Percentiles rank a stretch among this genome's conserved stretches.
These are phyloP conservation scores for Eurytoma adleriae DNA, from an alignment of 2,888 invertebrate species.

Conservation along the genomic window DNA sequence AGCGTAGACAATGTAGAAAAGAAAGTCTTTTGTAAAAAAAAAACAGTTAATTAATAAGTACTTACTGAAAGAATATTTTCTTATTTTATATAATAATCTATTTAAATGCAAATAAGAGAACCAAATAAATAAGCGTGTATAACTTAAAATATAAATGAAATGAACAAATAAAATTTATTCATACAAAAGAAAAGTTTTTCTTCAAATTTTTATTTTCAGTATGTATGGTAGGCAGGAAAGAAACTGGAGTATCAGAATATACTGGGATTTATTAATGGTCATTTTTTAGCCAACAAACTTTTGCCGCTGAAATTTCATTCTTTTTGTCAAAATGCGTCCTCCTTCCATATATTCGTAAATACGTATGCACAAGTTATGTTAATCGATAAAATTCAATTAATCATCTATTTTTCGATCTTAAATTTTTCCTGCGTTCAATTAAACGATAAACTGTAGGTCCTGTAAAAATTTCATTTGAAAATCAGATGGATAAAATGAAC, in stretches of 20 bases:
- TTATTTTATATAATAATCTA: no score
- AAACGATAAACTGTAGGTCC: conserved; percentile 17
- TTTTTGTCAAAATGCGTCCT: conserved; percentile 18
- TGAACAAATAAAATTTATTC: no score
- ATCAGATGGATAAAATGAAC: conserved; percentile 32
- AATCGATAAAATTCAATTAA: conserved; percentile 15
- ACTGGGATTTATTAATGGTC: conserved; percentile 68
- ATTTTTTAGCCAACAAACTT: conserved; percentile 57
- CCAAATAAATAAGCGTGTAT: no score
- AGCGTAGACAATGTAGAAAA: no score
- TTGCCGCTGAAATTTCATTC: conserved; percentile 31
- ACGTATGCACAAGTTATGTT: conserved; percentile 9
- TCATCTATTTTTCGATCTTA: neutral
- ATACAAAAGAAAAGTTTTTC: no score
- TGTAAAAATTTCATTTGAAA: conserved; percentile 27
- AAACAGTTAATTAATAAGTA: no score
- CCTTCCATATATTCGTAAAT: conserved; percentile 9
- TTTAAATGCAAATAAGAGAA: no score
- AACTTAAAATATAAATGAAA: no score
- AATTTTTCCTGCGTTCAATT: no score
- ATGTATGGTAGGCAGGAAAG: conserved; percentile 40
- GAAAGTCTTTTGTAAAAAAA: no score
- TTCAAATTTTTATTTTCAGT: neutral
- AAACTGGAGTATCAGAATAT: conserved; percentile 67
- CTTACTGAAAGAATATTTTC: no score